A percentile compares a stretch with the other conserved stretches of the same genome.
Conservation (phyloP, 2,797 vertebrate species). For the Xenops minutus region DNA sequence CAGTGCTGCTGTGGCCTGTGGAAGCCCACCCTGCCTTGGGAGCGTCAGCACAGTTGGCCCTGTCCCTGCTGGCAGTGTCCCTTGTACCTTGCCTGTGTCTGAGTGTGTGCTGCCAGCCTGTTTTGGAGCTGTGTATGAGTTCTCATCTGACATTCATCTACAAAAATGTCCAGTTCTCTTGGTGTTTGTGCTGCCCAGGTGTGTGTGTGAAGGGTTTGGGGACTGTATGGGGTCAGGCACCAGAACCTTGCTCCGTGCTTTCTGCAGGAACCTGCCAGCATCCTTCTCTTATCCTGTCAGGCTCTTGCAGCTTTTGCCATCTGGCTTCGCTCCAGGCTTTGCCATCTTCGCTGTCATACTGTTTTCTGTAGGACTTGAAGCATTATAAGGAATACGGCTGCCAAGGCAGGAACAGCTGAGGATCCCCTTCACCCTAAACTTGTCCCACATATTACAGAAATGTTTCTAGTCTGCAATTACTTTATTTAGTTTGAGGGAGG, state of each 20-base stretch:
- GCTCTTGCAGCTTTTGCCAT: neutral
- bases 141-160: rapidly evolving
- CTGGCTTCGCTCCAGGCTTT: neutral
- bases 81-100: neutral
- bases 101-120: neutral
- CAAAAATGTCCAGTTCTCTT: neutral
- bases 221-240: neutral
- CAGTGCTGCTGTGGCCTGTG: neutral
- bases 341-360: rapidly evolving
- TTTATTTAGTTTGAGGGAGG: neutral
- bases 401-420: neutral
- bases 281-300: neutral
- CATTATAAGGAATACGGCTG: neutral
- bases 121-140: neutral
- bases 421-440: neutral
- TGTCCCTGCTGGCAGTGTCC: neutral
- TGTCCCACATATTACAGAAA: neutral
- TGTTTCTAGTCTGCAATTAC: neutral
- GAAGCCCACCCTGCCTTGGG: neutral
- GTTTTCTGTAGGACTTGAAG: neutral
- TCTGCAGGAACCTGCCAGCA: neutral
- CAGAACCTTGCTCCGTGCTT: neutral
- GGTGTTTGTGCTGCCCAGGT: neutral
- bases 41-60: rapidly evolving
- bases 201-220: neutral